These are phyloP conservation scores for Toxotes lorentzi DNA, from an alignment of 2,797 vertebrate genomes.

Conservation along the genomic window DNA sequence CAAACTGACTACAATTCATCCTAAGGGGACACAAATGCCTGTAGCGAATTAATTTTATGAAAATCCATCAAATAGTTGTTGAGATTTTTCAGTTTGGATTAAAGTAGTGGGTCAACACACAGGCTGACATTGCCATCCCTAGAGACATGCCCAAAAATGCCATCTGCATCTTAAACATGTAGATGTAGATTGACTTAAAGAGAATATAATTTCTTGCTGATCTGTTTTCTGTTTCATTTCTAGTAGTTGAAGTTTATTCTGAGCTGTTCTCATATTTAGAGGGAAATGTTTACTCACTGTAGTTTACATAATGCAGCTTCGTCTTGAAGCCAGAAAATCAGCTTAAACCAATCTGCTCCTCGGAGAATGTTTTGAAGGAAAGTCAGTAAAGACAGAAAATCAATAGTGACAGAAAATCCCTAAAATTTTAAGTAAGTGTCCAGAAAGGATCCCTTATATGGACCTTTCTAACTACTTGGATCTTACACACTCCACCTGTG, in stretches of 20 bases:
- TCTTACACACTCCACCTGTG: not conserved
- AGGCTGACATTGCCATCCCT: not conserved
- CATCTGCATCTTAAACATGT: not conserved
- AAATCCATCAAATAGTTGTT: not conserved
- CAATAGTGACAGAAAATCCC: not conserved
- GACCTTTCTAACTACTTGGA: not conserved
- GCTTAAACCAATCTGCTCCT: not conserved
- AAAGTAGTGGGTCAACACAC: not conserved
- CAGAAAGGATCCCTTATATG: not conserved
- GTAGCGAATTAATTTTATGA: not conserved
- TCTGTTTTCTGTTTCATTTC: not conserved
- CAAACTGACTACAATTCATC: not conserved
- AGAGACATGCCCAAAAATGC: not conserved
- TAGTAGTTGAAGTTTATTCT: not conserved
- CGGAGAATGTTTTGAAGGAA: not conserved
- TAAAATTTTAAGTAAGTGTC: not conserved
- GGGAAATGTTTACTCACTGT: no score
- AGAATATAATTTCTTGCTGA: not conserved
- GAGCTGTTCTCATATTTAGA: conserved; percentile 1
- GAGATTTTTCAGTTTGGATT: not conserved
- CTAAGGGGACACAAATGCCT: not conserved
- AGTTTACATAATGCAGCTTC: no score
- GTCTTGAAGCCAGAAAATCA: not conserved
- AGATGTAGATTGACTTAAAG: not conserved
- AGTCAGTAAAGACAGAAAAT: conserved; percentile 6